Evolutionary conservation across 2,888 invertebrate genomes (phyloP).

Genomic region (Ectobius pallidus): DNA sequence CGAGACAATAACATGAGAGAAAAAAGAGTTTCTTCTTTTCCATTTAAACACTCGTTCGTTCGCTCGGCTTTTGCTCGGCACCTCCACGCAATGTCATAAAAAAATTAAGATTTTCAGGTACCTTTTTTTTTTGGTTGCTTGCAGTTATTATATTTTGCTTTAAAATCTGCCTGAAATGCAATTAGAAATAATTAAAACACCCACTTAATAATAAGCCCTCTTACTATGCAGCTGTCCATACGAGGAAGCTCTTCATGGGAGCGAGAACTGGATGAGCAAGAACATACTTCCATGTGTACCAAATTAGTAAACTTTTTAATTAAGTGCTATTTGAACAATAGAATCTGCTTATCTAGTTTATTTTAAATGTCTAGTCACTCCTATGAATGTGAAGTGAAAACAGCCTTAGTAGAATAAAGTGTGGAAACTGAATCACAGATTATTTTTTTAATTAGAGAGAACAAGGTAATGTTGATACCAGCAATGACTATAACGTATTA

Average conservation of each 20-base stretch:
- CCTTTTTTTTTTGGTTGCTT: slow-evolving; percentile 25
- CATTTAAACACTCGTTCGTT: slow-evolving; percentile 23
- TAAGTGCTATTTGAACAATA: too few relatives aligned
- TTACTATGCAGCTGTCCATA: neutral
- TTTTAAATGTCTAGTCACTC: too few relatives aligned
- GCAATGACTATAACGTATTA: too few relatives aligned
- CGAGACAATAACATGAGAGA: slow-evolving; percentile 31
- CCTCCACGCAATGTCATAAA: slow-evolving; percentile 18
- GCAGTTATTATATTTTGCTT: neutral
- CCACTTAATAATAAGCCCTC: neutral
- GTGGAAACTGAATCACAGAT: too few relatives aligned
- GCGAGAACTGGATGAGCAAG: neutral
- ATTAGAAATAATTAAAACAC: neutral
- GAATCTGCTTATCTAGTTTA: too few relatives aligned
- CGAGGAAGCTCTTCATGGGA: neutral
- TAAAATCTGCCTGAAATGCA: neutral
- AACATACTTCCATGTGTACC: too few relatives aligned
- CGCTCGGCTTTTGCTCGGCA: slow-evolving; percentile 25
- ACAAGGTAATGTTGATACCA: too few relatives aligned
- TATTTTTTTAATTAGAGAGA: too few relatives aligned
- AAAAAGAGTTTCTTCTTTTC: slow-evolving; percentile 31
- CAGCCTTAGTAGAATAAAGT: too few relatives aligned
- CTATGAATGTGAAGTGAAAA: too few relatives aligned
- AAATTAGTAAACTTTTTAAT: too few relatives aligned
- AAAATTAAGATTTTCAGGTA: slow-evolving; percentile 26